These are phyloP conservation scores for Brenthis daphne DNA, from an alignment of 2,888 invertebrate species.

Conservation along the genomic window DNA sequence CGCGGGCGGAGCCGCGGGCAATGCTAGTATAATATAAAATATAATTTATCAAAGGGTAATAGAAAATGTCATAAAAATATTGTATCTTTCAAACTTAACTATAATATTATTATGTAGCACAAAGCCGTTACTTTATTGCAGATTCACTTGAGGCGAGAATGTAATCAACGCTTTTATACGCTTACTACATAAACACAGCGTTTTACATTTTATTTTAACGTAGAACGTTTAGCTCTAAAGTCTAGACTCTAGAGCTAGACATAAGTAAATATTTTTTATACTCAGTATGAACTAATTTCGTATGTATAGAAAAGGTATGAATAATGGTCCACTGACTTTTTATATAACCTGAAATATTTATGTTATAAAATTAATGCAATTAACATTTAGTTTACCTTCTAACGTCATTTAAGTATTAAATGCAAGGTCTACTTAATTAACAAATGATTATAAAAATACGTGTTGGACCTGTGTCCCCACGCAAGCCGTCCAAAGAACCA, in stretches of 20 bases:
- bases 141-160: constrained; percentile 1
- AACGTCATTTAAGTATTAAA: too few species aligned
- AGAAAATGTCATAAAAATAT: background rate
- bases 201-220: background rate
- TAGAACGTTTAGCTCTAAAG: background rate
- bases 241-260: too few species aligned
- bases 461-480: too few species aligned
- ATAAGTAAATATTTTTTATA: background rate
- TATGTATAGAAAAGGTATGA: background rate
- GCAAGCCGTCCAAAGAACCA: too few species aligned
- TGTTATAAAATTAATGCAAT: background rate
- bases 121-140: constrained; percentile 2
- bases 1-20: too few species aligned
- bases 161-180: constrained; percentile 8
- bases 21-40: too few species aligned
- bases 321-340: background rate
- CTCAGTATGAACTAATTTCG: background rate
- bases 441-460: too few species aligned
- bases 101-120: background rate
- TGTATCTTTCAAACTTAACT: background rate
- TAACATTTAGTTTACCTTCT: too few species aligned
- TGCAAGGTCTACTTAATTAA: too few species aligned
- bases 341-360: background rate
- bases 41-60: too few species aligned
- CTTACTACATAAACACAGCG: background rate